Base-by-base conservation (phyloP, 2,888 invertebrate genomes). In the Chrysotoxum bicinctum region DNA sequence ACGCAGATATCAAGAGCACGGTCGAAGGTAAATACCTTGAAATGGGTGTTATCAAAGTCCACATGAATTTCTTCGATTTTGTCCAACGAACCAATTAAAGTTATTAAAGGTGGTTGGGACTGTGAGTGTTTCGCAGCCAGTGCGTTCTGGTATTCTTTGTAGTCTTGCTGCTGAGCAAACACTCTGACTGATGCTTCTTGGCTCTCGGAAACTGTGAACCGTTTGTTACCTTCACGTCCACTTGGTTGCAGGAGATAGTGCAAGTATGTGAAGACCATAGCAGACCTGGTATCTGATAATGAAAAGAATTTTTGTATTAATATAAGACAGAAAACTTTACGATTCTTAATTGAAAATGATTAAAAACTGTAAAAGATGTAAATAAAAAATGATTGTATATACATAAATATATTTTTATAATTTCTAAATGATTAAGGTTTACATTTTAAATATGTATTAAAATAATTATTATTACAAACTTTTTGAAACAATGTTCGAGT, bases 61-160 rank as follows among this genome's bases (percentile, higher is more conserved):
- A 58, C 37, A 9, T 58, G 58, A 1, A 58, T 37, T 58, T 58
- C 58, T 21, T 21, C 58, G 4, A 58, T 37, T 58, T 58, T 14
- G 5, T 21, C 19, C 21, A 58, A 21, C 4, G 58, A 58, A 10
- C 56, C 56, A 12, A 58, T 58, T 21, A 58, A 3, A 1, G 37
- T n/a, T 21, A 58, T 58, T 37, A 58, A 6, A 1, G 58, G 58
- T 37, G 14, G 58, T 4, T 58, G 58, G 1, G 58, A 58, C 3
- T 58, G 21, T 2, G 35, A 58, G 14, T n/a, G 26, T 10, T 54
- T 54, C 32, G 35, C 58, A 21, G 58, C 58, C 14, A 35, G 12
- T 21, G 35, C 19, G 21, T 58, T 58, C 12, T 37, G 35, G 21
- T 37, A 1, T 21, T 58, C 58, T 21, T 58, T 58, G 7, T 58